Evolutionary conservation across 2,888 invertebrate species (phyloP).

Genomic region (Phaonia tiefii): DNA sequence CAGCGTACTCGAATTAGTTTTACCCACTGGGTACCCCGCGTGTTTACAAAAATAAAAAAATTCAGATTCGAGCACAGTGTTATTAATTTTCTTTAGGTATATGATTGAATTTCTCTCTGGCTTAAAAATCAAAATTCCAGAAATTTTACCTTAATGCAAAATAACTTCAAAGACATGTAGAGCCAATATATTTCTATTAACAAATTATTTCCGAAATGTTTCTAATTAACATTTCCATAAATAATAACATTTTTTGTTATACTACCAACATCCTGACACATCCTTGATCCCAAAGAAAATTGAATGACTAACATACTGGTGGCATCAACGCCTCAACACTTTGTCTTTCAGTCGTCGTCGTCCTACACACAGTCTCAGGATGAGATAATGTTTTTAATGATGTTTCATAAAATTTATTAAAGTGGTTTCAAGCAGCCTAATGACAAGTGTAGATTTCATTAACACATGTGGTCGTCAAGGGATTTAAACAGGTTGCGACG

Average conservation of each 20-base stretch:
- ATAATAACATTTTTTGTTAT: background rate
- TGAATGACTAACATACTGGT: too few relatives aligned
- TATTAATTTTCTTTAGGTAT: too few relatives aligned
- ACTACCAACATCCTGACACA: background rate
- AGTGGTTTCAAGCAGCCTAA: slow-evolving; percentile 65
- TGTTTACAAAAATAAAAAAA: too few relatives aligned
- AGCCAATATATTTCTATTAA: too few relatives aligned
- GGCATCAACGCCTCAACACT: background rate
- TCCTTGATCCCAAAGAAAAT: background rate
- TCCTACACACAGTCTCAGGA: background rate
- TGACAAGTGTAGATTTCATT: slow-evolving; percentile 67
- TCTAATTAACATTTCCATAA: background rate
- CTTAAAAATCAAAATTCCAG: too few relatives aligned
- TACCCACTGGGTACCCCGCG: too few relatives aligned
- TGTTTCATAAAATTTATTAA: slow-evolving; percentile 64
- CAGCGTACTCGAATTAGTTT: too few relatives aligned
- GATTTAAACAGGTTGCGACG: slow-evolving; percentile 66
- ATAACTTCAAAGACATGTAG: too few relatives aligned
- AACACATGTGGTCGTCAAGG: slow-evolving; percentile 74
- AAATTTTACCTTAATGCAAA: too few relatives aligned
- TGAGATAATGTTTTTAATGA: slow-evolving; percentile 63
- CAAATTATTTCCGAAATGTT: too few relatives aligned
- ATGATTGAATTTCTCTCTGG: too few relatives aligned
- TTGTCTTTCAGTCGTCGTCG: background rate
- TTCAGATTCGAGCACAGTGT: too few relatives aligned